These are phyloP conservation scores for Clarias gariepinus DNA, from an alignment of 2,113 vertebrate genomes.

Conservation along the genomic window DNA sequence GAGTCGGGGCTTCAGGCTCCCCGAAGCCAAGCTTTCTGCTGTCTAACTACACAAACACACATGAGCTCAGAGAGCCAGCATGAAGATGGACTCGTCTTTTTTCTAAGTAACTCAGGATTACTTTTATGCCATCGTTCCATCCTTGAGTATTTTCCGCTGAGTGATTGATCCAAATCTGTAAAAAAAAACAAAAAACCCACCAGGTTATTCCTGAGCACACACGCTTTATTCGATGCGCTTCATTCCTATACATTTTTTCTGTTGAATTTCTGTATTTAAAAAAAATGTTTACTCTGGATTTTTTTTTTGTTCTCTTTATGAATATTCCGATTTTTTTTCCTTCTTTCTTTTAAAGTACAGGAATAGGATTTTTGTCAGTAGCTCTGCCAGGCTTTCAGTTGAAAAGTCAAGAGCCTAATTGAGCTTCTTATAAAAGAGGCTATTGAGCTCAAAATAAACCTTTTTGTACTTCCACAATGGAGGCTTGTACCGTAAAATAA, in stretches of 20 bases:
- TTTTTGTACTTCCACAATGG: slow-evolving; percentile 47
- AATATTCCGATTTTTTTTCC: background rate
- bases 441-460: slow-evolving; percentile 59
- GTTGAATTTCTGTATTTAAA: background rate
- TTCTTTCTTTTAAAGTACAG: background rate
- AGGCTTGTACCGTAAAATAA: slow-evolving; percentile 46
- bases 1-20: background rate
- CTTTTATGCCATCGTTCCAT: background rate
- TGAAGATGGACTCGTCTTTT: background rate
- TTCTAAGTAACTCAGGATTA: background rate
- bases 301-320: background rate
- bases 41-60: background rate
- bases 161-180: slow-evolving; percentile 1
- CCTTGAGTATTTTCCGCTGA: background rate
- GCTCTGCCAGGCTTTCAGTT: slow-evolving; percentile 7
- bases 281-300: background rate
- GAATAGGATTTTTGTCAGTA: slow-evolving; percentile 28
- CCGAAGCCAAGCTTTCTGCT: slow-evolving; percentile 1
- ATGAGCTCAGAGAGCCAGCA: background rate
- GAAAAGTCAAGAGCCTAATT: slow-evolving; percentile 11
- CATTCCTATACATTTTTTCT: background rate
- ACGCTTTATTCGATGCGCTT: background rate
- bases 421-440: background rate
- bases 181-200: background rate
- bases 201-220: background rate